Base-by-base conservation (phyloP, 2,888 invertebrate species). In the Hydroisotoma schaefferi region DNA sequence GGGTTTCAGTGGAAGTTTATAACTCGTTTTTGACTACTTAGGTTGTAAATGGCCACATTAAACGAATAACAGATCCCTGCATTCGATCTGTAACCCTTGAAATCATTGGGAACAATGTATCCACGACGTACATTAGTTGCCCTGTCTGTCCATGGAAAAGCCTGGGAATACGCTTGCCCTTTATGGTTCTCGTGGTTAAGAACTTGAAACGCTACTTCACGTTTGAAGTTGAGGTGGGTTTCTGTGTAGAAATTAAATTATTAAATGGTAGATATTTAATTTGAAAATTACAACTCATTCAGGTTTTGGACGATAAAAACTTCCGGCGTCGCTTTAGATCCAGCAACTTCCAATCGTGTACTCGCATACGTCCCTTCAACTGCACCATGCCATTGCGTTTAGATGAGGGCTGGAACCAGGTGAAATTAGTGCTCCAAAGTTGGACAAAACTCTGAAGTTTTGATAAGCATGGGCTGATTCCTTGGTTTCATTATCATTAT, bases 371-470 rank as follows among this genome's bases (percentile, higher is more conserved):
- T 73, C 83, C 83, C 26, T 84, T 84, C 75, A 84, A 84, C 65
- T 84, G 84, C 74, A 84, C 84, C 12, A 84, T 84, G 83, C 84
- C 84, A 18, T 79, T 84, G 79, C 76, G 83, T 67, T 75, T 84
- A 70, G 84, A 84, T 74, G 83, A 83, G 61, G 83, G 84, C 49
- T 82, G 82, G 82, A 82, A 82, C 74, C 80, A 81, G 73, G 69
- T 65, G 29, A 29, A 46, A 10, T 33, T 10, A 33, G n/a, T n/a
- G n/a, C n/a, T n/a, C n/a, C n/a, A 33, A 33, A 10, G 6, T 15
- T 33, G 33, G 8, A 33, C 33, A 33, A 6, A 15, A 33, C 15
- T 15, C 6, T 15, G 6, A 33, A 33, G 6, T 33, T 15, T 33
- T 33, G 33, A 33, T 33, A 33, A 15, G 6, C 33, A 33, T 15